Base-by-base conservation (phyloP, 1,140 invertebrate genomes). In the Ditylenchus dipsaci region DNA sequence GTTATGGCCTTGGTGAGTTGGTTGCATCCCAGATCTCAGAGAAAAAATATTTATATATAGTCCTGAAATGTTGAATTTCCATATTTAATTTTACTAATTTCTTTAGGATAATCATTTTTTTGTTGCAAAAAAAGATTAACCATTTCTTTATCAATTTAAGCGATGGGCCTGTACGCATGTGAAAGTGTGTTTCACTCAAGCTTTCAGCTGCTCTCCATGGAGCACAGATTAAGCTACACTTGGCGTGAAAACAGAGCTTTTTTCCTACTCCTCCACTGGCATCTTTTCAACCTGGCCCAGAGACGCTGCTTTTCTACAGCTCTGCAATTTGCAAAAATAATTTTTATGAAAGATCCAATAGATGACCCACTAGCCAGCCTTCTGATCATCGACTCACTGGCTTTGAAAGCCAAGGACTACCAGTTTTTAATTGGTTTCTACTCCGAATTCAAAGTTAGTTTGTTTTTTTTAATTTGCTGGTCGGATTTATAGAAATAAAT, bases 241-340 rank as follows among this genome's bases (percentile, higher is more conserved):
- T 76, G 72, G 61, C 43, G 61, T 13, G 75, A 76, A 38, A 76
- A 78, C 47, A 53, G 75, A 27, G 49, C 70, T 19, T 62, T 79
- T 29, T 76, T 69, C 58, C 56, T 75, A 26, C 45, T 76, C 17
- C 21, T 76, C 23, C 65, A 63, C 23, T 58, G 58, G 13, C 67
- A 67, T 59, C n/a, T 78, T 21, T 63, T 75, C 21, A 43, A 69
- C 23, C 45, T 77, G 9, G 17, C 57, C n/a, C 29, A 75, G 26
- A 47, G 57, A 5, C 29, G 59, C 19, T 79, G 74, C 45, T 79
- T 66, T 43, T 42, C 45, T 0, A 67, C 75, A 11, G 73, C 75
- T 53, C 58, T 76, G 8, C 58, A 76, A 27, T 78, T 78, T 30
- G 66, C 77, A 30, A 76, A 76, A 43, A 33, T 76, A 38, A 26